A percentile compares a stretch with the other conserved stretches of the same genome.
phyloP scores from a whole-genome alignment of 1,140 invertebrate species.

The Philopotamus ludificatus region DNA sequence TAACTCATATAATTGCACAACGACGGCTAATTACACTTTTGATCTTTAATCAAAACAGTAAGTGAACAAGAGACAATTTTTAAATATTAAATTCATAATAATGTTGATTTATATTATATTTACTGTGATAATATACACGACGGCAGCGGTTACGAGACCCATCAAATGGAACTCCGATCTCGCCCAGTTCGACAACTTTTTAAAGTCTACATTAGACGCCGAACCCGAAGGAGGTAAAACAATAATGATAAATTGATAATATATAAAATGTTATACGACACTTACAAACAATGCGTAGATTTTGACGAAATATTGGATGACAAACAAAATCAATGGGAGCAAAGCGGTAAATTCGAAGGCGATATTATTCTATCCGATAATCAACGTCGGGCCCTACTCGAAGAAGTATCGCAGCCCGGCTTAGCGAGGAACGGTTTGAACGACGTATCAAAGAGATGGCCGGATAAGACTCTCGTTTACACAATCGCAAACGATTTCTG shows the following conservation, averaged over 20 bases:
- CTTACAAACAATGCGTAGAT: slow-evolving; percentile 41
- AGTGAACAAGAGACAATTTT: not conserved
- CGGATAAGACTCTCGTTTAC: slow-evolving; percentile 63
- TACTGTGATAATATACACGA: not conserved
- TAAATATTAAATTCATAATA: not conserved
- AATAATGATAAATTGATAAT: not conserved
- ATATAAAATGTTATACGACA: not conserved
- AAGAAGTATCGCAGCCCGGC: slow-evolving; percentile 48
- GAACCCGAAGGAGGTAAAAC: slow-evolving; percentile 36
- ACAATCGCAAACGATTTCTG: slow-evolving; percentile 66
- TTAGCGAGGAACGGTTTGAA: slow-evolving; percentile 61
- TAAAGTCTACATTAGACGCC: slow-evolving; percentile 14
- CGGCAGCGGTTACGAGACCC: not conserved
- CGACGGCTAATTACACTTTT: not conserved
- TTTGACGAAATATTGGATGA: slow-evolving; percentile 47
- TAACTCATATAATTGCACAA: too few species aligned
- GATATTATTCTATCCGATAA: slow-evolving; percentile 53
- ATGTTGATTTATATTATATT: not conserved
- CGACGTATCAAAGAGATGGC: slow-evolving; percentile 62
- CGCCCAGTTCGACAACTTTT: slow-evolving; percentile 27
- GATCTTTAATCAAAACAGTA: not conserved
- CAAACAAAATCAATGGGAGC: slow-evolving; percentile 53
- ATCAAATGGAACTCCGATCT: slow-evolving; percentile 9
- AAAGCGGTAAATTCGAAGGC: slow-evolving; percentile 56
- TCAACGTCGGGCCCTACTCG: slow-evolving; percentile 50